These are phyloP conservation scores for Siniperca undulata DNA, from an alignment of 2,797 vertebrate genomes.

Conservation along the genomic window DNA sequence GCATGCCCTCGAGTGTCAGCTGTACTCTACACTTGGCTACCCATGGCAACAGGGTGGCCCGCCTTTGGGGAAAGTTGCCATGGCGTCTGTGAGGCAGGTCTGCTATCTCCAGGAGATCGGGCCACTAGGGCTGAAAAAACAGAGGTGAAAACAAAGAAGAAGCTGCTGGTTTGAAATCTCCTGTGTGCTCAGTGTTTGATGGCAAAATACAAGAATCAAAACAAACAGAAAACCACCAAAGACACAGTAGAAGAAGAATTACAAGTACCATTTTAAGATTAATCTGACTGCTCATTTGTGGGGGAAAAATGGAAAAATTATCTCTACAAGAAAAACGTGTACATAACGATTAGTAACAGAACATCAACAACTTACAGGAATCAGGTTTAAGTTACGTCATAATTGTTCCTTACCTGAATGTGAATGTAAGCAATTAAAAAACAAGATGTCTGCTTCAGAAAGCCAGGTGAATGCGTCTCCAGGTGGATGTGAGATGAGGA, in stretches of 20 bases:
- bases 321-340: too few species aligned
- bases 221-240: conserved; percentile 40
- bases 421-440: conserved; percentile 4
- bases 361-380: not conserved
- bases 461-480: conserved; percentile 32
- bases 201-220: conserved; percentile 26
- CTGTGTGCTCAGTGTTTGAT: conserved; percentile 44
- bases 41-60: conserved; percentile 50
- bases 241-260: not conserved
- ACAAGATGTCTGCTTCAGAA: conserved; percentile 45
- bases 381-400: not conserved
- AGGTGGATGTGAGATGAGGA: conserved; percentile 41
- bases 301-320: not conserved
- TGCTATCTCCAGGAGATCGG: conserved; percentile 67
- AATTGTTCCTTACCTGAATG: conserved; percentile 40
- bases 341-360: not conserved
- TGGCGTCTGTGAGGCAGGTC: conserved; percentile 54
- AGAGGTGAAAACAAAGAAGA: conserved; percentile 49
- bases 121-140: conserved; percentile 57
- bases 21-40: conserved; percentile 34
- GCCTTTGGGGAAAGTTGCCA: conserved; percentile 74
- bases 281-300: not conserved
- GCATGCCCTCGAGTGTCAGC: conserved; percentile 30
- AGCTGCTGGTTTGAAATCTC: conserved; percentile 45
- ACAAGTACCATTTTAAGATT: not conserved